Percentiles rank a stretch among this genome's conserved stretches.
Conservation (phyloP, 2,797 vertebrate species). For the Manis javanica region DNA sequence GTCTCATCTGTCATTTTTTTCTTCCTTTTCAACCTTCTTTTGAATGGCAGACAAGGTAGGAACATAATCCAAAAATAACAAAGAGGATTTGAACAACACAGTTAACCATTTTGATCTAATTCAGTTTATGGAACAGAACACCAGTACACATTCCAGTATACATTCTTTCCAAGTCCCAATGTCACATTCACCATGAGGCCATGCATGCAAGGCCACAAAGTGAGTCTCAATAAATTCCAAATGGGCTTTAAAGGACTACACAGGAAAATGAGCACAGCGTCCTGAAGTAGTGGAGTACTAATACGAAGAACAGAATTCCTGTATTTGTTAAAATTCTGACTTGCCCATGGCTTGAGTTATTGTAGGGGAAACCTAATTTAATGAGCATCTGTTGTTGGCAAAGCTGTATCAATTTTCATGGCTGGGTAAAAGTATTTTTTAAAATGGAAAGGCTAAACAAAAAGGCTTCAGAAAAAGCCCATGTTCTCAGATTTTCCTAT, state of each 20-base stretch:
- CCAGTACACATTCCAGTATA: neutral
- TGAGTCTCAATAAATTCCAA: neutral
- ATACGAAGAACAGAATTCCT: neutral
- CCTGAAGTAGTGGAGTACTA: neutral
- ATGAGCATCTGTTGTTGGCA: constrained; percentile 56
- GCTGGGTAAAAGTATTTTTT: constrained; percentile 8
- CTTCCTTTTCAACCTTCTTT: neutral
- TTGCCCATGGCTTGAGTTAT: neutral
- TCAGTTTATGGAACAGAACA: neutral
- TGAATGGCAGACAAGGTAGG: neutral
- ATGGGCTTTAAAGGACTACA: neutral
- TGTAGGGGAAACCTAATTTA: constrained; percentile 31
- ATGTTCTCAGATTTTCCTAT: neutral
- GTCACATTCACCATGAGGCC: neutral
- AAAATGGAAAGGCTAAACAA: constrained; percentile 53
- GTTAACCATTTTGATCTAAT: neutral
- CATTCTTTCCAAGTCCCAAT: neutral
- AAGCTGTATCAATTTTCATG: constrained; percentile 34
- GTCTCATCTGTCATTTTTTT: neutral
- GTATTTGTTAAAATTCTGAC: neutral
- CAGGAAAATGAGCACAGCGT: neutral
- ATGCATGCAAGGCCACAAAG: neutral
- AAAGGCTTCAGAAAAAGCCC: constrained; percentile 35
- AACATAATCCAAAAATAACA: neutral
- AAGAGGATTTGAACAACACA: neutral